Percentiles rank a stretch among this genome's conserved stretches.
phyloP scores from a whole-genome alignment of 2,888 invertebrate genomes.

The Tridacna crocea region DNA sequence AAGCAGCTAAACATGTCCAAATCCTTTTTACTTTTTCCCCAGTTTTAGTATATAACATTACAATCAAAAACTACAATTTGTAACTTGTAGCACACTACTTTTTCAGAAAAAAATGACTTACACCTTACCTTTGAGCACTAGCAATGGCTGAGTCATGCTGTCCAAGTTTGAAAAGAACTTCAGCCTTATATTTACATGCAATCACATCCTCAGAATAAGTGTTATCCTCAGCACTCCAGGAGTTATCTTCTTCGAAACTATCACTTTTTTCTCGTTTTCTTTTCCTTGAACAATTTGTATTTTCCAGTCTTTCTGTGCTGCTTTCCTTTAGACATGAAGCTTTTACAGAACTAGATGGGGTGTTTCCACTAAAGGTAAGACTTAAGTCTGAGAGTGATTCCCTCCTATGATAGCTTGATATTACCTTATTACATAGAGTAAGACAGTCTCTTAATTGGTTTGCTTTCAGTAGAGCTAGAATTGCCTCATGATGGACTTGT shows the following conservation, averaged over 20 bases:
- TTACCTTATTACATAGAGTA: slow-evolving; percentile 59
- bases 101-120: no score
- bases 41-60: no score
- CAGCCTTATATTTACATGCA: slow-evolving; percentile 61
- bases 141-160: slow-evolving; percentile 52
- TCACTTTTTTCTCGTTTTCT: background rate
- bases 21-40: no score
- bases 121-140: slow-evolving; percentile 57
- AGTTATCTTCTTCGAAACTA: background rate
- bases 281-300: background rate
- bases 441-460: slow-evolving; percentile 60
- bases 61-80: no score
- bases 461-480: slow-evolving; percentile 48
- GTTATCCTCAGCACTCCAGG: background rate
- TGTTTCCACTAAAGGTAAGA: slow-evolving; percentile 5
- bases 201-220: slow-evolving; percentile 44
- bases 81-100: no score
- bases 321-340: background rate
- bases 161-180: slow-evolving; percentile 58
- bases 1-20: no score
- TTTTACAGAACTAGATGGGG: background rate
- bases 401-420: slow-evolving; percentile 49
- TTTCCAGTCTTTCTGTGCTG: no score
- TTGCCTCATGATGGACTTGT: slow-evolving; percentile 59
- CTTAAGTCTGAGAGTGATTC: background rate